These are phyloP conservation scores for Carassius auratus DNA, from an alignment of 2,113 vertebrate species.

Conservation along the genomic window DNA sequence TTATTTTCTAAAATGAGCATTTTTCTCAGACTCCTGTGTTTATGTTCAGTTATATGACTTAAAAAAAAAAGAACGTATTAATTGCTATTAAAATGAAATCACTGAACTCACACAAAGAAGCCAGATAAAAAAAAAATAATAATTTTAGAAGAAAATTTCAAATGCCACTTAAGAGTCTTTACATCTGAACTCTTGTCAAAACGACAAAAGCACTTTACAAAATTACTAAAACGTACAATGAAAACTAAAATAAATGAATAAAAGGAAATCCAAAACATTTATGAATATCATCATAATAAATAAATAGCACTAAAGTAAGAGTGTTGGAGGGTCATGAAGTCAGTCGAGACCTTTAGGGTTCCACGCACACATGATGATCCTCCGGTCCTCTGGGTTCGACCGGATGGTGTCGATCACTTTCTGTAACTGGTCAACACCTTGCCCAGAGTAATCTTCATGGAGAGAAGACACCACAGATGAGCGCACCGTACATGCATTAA, in stretches of 20 bases:
- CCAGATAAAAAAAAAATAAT: no score
- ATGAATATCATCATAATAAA: not conserved
- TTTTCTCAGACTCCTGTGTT: no score
- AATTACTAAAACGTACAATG: not conserved
- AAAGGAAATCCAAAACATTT: not conserved
- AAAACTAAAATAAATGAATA: not conserved
- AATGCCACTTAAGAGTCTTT: no score
- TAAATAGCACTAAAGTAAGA: not conserved
- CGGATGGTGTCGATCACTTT: slow-evolving; percentile 91
- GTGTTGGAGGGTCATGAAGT: not conserved
- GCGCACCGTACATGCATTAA: not conserved
- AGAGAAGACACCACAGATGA: not conserved
- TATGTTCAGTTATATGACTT: no score
- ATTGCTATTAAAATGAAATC: no score
- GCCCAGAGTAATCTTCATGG: slow-evolving; percentile 86
- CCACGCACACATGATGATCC: slow-evolving; percentile 98
- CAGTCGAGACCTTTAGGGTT: slow-evolving; percentile 85
- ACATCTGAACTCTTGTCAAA: not conserved
- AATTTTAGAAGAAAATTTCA: no score
- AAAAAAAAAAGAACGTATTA: no score
- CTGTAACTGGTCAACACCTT: slow-evolving; percentile 95
- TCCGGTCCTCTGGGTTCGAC: slow-evolving; percentile 90
- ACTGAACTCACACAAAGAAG: no score
- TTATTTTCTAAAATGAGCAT: no score
- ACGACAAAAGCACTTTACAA: not conserved